Evolutionary conservation across 2,888 invertebrate genomes (phyloP), one percentile per base, ranked within the genome.

Genomic region (Schrankia costaestrigalis): DNA sequence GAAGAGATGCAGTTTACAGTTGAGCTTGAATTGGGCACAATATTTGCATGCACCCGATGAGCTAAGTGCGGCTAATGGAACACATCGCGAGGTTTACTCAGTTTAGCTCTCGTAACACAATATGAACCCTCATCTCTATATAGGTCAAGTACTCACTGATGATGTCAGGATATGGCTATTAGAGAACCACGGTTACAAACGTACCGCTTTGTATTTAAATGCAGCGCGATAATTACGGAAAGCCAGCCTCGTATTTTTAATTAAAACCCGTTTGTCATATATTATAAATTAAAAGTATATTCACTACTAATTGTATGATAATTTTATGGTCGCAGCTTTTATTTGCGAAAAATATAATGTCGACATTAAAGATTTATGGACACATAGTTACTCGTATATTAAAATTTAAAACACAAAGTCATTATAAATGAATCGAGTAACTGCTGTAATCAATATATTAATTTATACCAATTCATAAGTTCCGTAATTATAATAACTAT

Each of bases 141-240:
- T 68, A 41, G 77, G 74, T 73, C 73, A 70, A 74, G 76, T 55
- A 54, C 35, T 41, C 42, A 51, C 51, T 55, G 52, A 60, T 71
- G 70, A 66, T 61, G 63, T 60, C 63, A 66, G 61, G 53, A 57
- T 62, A 58, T 46, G 51, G 54, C 48, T 36, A 43, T 49, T 46
- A 57, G 35, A 46, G 38, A 31, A 36, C 34, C 24, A 23, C 32
- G 21, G 36, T 14, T 41, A 32, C 40, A 43, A 34, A 26, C 31
- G 41, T 3, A 22, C 48, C 35, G 27, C 19, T 44, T 46, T 33
- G 39, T 46, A 35, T 46, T 29, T 35, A 28, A 35, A 25, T 19
- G 19, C 29, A 11, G 14, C 19, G 19, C 28, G 28, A 18, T 14
- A 24, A n/a, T n/a, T n/a, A n/a, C n/a, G n/a, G n/a, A n/a, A n/a